Conservation (phyloP, 30 jellyfish, hydroid and myxozoan species). For the Rhopilema esculentum region DNA sequence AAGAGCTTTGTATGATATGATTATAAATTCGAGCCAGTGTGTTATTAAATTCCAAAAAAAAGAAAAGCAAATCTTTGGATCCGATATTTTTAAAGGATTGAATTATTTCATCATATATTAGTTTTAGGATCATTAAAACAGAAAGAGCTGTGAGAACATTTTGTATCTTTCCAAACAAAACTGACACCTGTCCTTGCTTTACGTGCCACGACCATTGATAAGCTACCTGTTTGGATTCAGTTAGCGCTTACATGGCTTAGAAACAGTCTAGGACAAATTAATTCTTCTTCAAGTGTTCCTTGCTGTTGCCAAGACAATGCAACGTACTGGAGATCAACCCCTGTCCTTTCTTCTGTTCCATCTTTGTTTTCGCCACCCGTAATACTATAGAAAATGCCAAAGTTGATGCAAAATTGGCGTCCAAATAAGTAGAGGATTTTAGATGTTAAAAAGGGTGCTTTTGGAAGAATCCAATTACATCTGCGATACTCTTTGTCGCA, state of each 20-base stretch:
- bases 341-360: neutral
- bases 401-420: too few relatives aligned
- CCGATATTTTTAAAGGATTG: neutral
- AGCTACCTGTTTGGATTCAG: constrained; percentile 22
- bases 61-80: neutral
- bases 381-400: too few relatives aligned
- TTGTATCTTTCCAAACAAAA: neutral
- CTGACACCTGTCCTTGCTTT: neutral
- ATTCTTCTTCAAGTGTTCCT: neutral
- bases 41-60: neutral
- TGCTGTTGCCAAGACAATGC: neutral
- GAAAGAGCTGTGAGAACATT: neutral
- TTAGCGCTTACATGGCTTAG: neutral
- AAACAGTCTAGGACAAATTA: neutral
- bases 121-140: neutral
- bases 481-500: too few relatives aligned
- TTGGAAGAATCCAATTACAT: too few relatives aligned
- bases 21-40: neutral
- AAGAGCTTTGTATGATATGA: neutral
- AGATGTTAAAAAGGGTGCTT: too few relatives aligned
- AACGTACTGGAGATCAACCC: neutral
- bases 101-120: neutral
- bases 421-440: too few relatives aligned
- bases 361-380: neutral
- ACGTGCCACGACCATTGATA: constrained; percentile 11